Evolutionary conservation across 64 coral and sea anemone species (phyloP), one percentile per base, ranked within the genome.

Genomic region (Porites australiensis): DNA sequence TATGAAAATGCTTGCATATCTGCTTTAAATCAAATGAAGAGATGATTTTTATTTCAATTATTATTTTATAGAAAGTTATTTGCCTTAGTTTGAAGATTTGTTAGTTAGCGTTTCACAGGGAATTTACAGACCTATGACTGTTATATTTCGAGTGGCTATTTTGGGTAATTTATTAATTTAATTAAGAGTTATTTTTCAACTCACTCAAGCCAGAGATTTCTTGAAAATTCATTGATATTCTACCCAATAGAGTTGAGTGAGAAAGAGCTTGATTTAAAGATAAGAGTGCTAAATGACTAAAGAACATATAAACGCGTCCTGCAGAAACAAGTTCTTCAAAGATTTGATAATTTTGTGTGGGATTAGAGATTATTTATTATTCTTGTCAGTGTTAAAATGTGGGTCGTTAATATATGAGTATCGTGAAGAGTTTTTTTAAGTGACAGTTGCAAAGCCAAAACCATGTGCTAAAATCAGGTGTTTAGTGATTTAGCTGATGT

Each of bases 161-260:
- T 3, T 70, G 66, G 60, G 18, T 66, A 64, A 82, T 82, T 82
- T 82, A 63, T 63, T 60, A 44, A 58, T 80, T 74, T 50, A 72
- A 49, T 75, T 50, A 75, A 50, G 73, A 14, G 7, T 13, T 13
- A 50, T 64, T 18, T 4, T 64, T 2, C 71, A 74, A 46, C 27
- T 46, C 68, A 22, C 23, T 10, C 68, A 71, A 4, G 6, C 10
- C 22, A 71, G 3, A 71, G 68, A 22, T 71, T 27, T 2, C n/a
- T 37, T 37, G 27, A 37, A 37, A 37, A 37, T 37, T 37, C 27
- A 37, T 37, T 37, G 27, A 37, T 37, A 37, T 37, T 37, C 27
- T 37, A 37, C 27, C 27, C 27, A 37, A 37, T 37, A 37, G 27
- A 37, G 27, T 37, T 37, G 27, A 37, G 4, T 14, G 18, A 64